Evolutionary conservation across 2,797 vertebrate genomes (phyloP).

Genomic region (Schizopygopsis pylzovi): DNA sequence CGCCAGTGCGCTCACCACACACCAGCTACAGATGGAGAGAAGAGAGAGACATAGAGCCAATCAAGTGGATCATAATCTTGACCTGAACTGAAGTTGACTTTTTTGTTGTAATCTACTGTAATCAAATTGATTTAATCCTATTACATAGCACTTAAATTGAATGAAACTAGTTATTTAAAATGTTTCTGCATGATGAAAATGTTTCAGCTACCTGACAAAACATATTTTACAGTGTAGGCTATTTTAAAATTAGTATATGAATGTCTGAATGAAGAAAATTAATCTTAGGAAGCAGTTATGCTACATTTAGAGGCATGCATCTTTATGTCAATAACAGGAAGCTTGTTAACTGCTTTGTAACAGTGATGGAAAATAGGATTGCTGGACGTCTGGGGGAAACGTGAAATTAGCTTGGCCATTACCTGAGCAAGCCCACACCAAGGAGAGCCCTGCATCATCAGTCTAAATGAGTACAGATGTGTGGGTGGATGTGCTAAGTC

Average conservation of each 20-base stretch:
- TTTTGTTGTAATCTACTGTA: background rate
- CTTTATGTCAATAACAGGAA: slow-evolving; percentile 17
- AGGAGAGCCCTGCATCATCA: slow-evolving; percentile 35
- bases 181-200: background rate
- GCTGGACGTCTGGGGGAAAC: slow-evolving; percentile 17
- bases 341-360: slow-evolving; percentile 37
- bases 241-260: background rate
- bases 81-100: background rate
- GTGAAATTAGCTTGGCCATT: slow-evolving; percentile 52
- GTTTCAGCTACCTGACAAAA: background rate
- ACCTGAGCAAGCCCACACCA: slow-evolving; percentile 39
- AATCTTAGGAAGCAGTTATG: background rate
- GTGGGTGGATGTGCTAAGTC: slow-evolving; percentile 71
- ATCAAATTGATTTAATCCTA: background rate
- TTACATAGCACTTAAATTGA: background rate
- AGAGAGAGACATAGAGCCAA: too few relatives aligned
- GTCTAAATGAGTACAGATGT: slow-evolving; percentile 45
- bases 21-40: too few relatives aligned
- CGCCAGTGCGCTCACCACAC: too few relatives aligned
- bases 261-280: background rate
- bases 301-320: slow-evolving; percentile 14
- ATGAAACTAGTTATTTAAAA: background rate
- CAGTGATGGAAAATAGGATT: slow-evolving; percentile 16
- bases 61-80: background rate
- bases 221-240: background rate